Evolutionary conservation across 2,113 vertebrate genomes (phyloP).

Genomic region (Chaetops frenatus): DNA sequence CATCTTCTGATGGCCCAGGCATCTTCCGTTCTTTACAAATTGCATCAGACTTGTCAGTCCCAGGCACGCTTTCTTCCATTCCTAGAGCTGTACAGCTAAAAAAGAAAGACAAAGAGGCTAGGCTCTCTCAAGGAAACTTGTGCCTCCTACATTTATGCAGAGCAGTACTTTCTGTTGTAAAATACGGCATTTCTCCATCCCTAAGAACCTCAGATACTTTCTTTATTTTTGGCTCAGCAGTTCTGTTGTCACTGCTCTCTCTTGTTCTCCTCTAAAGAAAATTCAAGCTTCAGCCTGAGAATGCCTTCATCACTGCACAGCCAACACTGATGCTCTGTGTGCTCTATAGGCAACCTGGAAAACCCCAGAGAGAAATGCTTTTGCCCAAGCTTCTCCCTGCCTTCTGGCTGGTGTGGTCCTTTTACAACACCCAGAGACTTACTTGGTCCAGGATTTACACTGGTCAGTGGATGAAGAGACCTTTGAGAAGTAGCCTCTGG

Average conservation of each 20-base stretch:
- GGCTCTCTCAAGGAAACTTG: neutral
- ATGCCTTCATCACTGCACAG: neutral
- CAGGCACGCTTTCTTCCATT: constrained; percentile 25
- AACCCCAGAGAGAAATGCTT: neutral
- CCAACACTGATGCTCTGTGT: neutral
- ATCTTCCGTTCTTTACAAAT: constrained; percentile 46
- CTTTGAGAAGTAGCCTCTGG: constrained; percentile 81
- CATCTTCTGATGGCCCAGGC: neutral
- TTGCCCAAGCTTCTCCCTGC: neutral
- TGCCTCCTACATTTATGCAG: neutral
- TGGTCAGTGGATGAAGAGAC: constrained; percentile 63
- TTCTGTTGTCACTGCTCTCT: neutral
- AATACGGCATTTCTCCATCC: neutral
- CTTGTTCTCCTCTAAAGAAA: neutral
- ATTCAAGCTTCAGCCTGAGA: neutral
- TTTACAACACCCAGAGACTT: constrained; percentile 54
- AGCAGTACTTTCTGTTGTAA: neutral
- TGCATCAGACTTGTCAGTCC: constrained; percentile 66
- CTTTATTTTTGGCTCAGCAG: neutral
- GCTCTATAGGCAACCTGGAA: neutral
- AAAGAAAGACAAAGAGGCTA: neutral
- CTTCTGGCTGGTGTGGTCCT: neutral
- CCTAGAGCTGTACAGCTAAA: constrained; percentile 71
- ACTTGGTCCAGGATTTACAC: constrained; percentile 91
- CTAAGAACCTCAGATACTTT: neutral